Base-by-base conservation (phyloP, 2,113 vertebrate species). In the Pachyramphus minor region DNA sequence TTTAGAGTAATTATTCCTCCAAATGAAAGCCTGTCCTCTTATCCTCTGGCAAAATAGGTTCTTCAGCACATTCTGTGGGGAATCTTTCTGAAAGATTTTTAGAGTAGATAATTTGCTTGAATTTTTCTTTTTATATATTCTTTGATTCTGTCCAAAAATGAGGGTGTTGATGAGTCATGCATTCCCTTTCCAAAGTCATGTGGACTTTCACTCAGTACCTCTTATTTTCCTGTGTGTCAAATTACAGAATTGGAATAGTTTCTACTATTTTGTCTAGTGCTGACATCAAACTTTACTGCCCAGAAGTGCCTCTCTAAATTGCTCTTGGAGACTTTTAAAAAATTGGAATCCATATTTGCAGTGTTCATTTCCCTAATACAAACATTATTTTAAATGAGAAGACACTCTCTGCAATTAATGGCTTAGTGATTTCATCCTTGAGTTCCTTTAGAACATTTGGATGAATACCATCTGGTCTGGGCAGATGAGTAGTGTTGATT, bases 341-440 rank as follows among this genome's bases (percentile, higher is more conserved):
- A 86, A 81, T 28, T 67, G 64, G 35, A 84, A 74, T 28, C 35
- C 8, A 0, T 89, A 81, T 90, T 84, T 78, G 27, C 35, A 63
- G 41, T 39, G 52, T 78, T 73, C 8, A 44, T 92, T 92, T 88
- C 77, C 71, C 60, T 78, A 87, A 75, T 72, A 63, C 44, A 95
- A 97, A 89, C n/a, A 63, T 94, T 84, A 68, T 96, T 95, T 94
- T 79, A 91, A 93, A 91, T 84, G 84, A 91, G 66, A 82, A 91
- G 90, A 59, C 19, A 13, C 10, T 81, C 23, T 63, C n/a, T 77
- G 55, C 55, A 95, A 77, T 90, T 93, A 93, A 92, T 74, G 52
- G 27, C 64, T 81, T 90, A 81, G 83, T 87, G 80, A 89, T 93
- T 95, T 95, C 76, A 95, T 95, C 86, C 55, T 60, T 81, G 83